Conservation (phyloP, 2,888 invertebrate species). For the Eucriotettix oculatus region DNA sequence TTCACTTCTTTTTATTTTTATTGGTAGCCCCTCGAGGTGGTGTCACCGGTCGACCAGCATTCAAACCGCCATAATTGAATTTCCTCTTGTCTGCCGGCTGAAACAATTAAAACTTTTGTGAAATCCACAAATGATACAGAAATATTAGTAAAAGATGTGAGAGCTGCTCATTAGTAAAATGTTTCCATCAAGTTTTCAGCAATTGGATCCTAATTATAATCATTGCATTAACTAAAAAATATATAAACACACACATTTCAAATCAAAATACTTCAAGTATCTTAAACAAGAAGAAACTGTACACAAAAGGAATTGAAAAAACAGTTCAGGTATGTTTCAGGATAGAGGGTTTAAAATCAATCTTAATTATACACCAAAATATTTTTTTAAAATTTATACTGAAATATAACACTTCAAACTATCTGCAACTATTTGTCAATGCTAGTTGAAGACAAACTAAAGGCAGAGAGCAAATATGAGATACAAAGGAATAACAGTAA, state of each 20-base stretch:
- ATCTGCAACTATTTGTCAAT: no score
- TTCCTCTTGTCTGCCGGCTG: slow-evolving; percentile 98
- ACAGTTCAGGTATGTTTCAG: background rate
- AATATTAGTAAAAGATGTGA: no score
- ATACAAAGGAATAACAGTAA: no score
- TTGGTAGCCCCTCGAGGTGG: slow-evolving; percentile 89
- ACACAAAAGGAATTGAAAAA: background rate
- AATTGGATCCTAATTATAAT: no score
- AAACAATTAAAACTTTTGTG: slow-evolving; percentile 17
- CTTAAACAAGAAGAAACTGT: background rate
- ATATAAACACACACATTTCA: background rate
- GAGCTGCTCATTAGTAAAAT: no score
- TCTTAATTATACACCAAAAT: no score
- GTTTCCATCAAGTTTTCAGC: no score
- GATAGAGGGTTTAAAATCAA: background rate
- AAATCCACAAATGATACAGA: background rate
- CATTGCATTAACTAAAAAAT: background rate
- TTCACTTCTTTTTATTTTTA: slow-evolving; percentile 89
- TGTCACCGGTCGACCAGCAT: slow-evolving; percentile 92
- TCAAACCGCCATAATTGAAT: slow-evolving; percentile 83
- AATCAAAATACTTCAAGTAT: background rate
- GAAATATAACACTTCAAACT: no score
- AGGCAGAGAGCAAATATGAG: no score
- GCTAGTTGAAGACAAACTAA: no score
- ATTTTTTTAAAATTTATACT: no score